Conservation (phyloP, 1,140 invertebrate species). For the Cephus cinctus region DNA sequence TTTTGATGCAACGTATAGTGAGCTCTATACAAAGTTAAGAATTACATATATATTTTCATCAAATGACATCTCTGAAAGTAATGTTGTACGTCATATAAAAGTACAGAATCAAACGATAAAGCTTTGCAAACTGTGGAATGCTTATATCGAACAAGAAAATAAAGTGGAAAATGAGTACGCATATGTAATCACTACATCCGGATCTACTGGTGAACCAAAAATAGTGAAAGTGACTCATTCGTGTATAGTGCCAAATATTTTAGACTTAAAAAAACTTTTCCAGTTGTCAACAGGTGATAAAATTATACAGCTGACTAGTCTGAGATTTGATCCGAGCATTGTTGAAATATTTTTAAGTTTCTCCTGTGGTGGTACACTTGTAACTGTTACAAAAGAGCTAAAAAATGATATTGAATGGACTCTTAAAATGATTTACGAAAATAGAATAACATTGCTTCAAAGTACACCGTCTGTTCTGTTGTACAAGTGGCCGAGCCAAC, state of each 20-base stretch:
- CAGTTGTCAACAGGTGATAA: slow-evolving; percentile 59
- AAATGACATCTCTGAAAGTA: slow-evolving; percentile 4
- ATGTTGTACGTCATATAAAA: slow-evolving; percentile 20
- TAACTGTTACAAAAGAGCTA: slow-evolving; percentile 61
- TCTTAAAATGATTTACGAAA: slow-evolving; percentile 46
- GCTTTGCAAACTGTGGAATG: background rate
- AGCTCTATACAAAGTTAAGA: slow-evolving; percentile 17
- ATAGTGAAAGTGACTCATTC: slow-evolving; percentile 62
- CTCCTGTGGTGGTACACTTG: slow-evolving; percentile 62
- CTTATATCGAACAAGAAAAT: slow-evolving; percentile 24
- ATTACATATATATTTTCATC: slow-evolving; percentile 34
- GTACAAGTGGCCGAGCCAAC: slow-evolving; percentile 54
- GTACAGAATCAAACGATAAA: slow-evolving; percentile 22
- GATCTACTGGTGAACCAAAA: slow-evolving; percentile 66
- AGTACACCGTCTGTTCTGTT: slow-evolving; percentile 74
- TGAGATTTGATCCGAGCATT: slow-evolving; percentile 82
- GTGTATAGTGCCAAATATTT: slow-evolving; percentile 65
- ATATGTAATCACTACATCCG: slow-evolving; percentile 65
- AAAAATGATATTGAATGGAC: slow-evolving; percentile 54
- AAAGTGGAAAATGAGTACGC: slow-evolving; percentile 44
- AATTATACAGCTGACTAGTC: slow-evolving; percentile 70
- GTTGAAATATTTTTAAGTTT: slow-evolving; percentile 74
- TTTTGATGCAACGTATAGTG: slow-evolving; percentile 5
- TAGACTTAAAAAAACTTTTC: slow-evolving; percentile 60
- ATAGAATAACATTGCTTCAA: slow-evolving; percentile 68